Conservation (phyloP, 2,113 vertebrate species). For the Ailuropoda melanoleuca region DNA sequence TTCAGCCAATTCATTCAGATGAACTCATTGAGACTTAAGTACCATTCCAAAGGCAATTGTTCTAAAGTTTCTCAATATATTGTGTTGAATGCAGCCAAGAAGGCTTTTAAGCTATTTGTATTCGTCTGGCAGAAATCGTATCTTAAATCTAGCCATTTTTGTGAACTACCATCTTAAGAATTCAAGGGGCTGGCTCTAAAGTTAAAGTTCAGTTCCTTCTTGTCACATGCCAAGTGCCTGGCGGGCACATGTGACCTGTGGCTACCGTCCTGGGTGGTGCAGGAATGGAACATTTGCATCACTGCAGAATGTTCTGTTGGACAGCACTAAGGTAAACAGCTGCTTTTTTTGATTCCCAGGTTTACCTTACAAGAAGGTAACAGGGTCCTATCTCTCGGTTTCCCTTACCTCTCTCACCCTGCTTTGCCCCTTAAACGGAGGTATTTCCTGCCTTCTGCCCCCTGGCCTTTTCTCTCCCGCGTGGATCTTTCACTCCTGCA, state of each 20-base stretch:
- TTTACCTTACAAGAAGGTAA: not conserved
- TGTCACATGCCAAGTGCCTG: not conserved
- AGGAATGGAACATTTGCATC: fast-evolving
- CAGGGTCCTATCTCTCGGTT: not conserved
- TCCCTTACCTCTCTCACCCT: not conserved
- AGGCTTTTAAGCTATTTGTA: not conserved
- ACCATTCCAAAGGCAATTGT: not conserved
- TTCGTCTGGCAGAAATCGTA: not conserved
- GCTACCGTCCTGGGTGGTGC: fast-evolving
- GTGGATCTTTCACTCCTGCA: not conserved
- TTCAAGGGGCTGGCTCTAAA: not conserved
- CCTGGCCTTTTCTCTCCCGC: not conserved
- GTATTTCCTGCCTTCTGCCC: not conserved
- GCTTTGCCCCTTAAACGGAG: not conserved
- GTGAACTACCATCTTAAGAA: not conserved
- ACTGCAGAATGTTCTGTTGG: not conserved
- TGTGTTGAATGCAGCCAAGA: not conserved
- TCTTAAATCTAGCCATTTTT: not conserved
- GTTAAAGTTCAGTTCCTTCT: not conserved
- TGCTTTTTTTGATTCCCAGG: no score
- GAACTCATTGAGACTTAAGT: not conserved
- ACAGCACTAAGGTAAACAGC: not conserved
- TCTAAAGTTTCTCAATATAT: not conserved
- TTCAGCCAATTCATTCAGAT: not conserved
- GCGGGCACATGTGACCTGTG: not conserved